These are phyloP conservation scores for Drosophila rufa DNA, from an alignment of 1,140 invertebrate species.

Conservation along the genomic window DNA sequence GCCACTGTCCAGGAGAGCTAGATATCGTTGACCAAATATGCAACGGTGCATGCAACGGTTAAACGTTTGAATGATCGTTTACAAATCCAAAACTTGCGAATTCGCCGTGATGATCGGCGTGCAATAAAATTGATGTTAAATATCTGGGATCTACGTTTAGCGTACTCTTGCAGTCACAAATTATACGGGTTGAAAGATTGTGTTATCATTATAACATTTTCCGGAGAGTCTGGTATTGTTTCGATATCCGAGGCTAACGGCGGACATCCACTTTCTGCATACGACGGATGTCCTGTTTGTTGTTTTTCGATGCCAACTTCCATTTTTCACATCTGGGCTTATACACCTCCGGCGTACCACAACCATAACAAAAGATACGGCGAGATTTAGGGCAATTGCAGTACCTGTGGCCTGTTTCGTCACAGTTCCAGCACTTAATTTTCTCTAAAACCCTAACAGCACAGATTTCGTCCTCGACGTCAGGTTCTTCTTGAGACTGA, in stretches of 20 bases:
- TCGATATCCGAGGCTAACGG: not conserved
- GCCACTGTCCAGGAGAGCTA: slow-evolving; percentile 19
- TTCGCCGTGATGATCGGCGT: not conserved
- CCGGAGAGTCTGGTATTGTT: no score
- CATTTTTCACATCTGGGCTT: slow-evolving; percentile 11
- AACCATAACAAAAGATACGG: slow-evolving; percentile 13
- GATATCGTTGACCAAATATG: not conserved
- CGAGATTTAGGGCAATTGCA: slow-evolving; percentile 1
- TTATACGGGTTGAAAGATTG: slow-evolving; percentile 25
- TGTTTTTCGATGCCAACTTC: slow-evolving; percentile 9
- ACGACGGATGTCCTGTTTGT: slow-evolving; percentile 5
- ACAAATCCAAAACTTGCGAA: slow-evolving; percentile 11
- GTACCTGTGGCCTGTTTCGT: not conserved
- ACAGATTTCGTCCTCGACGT: not conserved
- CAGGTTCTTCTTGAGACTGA: not conserved
- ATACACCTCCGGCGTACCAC: not conserved
- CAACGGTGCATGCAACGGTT: not conserved
- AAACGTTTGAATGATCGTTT: slow-evolving; percentile 9
- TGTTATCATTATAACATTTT: no score
- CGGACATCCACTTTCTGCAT: slow-evolving; percentile 11
- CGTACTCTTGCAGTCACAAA: no score
- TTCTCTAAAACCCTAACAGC: no score
- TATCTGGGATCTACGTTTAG: no score
- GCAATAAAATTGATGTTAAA: no score
- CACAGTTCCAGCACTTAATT: slow-evolving; percentile 4